A percentile compares a stretch with the other conserved stretches of the same genome.
These are phyloP conservation scores for Picathartes gymnocephalus DNA, from an alignment of 2,113 vertebrate species.

Conservation along the genomic window DNA sequence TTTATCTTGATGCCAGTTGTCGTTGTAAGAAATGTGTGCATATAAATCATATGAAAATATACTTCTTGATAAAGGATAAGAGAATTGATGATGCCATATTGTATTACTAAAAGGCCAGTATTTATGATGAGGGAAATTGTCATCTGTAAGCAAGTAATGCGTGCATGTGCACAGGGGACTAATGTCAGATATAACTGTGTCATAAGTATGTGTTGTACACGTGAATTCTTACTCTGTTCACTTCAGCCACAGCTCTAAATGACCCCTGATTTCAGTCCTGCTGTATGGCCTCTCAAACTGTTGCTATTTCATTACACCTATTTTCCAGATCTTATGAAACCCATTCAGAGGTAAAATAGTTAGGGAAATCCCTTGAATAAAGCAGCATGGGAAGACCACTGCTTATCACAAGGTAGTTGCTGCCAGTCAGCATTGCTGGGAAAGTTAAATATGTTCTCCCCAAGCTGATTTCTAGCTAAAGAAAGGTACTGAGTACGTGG, in stretches of 20 bases:
- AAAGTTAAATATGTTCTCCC: not conserved
- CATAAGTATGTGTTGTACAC: not conserved
- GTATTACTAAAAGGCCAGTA: not conserved
- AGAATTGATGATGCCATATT: not conserved
- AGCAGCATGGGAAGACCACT: not conserved
- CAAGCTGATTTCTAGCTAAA: not conserved
- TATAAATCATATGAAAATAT: not conserved
- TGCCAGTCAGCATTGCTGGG: not conserved
- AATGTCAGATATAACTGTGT: not conserved
- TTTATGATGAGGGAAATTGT: not conserved
- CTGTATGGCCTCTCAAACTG: not conserved
- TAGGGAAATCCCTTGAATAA: not conserved
- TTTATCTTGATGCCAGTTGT: constrained; percentile 6
- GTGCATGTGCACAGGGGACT: not conserved
- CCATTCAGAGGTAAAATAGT: not conserved
- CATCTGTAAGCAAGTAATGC: not conserved
- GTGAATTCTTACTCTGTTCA: not conserved
- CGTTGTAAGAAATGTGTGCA: not conserved
- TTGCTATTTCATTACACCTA: not conserved
- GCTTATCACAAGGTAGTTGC: not conserved
- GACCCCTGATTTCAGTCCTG: not conserved
- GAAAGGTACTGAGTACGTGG: not conserved
- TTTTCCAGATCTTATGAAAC: not conserved
- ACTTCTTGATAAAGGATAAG: not conserved
- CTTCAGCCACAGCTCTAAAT: not conserved